These are phyloP conservation scores for Trachelus tabidus DNA, from an alignment of 2,888 invertebrate species.

Conservation along the genomic window DNA sequence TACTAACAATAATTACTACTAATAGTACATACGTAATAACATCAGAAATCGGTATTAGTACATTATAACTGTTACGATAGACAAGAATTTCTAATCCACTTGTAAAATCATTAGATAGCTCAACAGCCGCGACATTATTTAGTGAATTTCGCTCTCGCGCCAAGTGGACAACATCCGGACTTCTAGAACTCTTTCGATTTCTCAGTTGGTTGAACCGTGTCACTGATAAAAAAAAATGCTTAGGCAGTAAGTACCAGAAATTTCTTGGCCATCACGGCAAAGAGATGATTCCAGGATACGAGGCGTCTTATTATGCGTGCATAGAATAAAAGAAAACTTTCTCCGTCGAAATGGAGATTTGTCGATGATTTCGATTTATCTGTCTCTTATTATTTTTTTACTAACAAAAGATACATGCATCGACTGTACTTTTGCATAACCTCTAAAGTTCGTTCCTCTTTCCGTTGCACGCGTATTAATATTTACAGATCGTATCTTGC, in stretches of 20 bases:
- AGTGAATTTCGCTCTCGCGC: background rate
- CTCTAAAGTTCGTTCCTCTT: background rate
- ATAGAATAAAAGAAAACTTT: background rate
- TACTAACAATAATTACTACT: background rate
- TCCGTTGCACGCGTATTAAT: background rate
- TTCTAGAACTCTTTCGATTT: background rate
- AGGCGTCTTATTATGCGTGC: background rate
- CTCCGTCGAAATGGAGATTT: background rate
- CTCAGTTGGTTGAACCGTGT: background rate
- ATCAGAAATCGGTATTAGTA: background rate
- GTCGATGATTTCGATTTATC: background rate
- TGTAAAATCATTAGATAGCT: background rate
- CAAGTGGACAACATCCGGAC: background rate
- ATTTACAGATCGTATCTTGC: background rate
- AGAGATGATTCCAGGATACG: background rate
- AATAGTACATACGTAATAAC: background rate
- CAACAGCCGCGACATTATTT: background rate
- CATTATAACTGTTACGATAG: background rate
- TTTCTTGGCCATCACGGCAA: background rate
- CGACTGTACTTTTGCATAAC: background rate
- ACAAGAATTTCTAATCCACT: background rate
- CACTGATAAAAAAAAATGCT: background rate
- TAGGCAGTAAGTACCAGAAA: background rate
- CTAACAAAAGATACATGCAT: background rate
- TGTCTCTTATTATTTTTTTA: background rate